Base-by-base conservation (phyloP, 2,113 vertebrate genomes). In the Sardina pilchardus region DNA sequence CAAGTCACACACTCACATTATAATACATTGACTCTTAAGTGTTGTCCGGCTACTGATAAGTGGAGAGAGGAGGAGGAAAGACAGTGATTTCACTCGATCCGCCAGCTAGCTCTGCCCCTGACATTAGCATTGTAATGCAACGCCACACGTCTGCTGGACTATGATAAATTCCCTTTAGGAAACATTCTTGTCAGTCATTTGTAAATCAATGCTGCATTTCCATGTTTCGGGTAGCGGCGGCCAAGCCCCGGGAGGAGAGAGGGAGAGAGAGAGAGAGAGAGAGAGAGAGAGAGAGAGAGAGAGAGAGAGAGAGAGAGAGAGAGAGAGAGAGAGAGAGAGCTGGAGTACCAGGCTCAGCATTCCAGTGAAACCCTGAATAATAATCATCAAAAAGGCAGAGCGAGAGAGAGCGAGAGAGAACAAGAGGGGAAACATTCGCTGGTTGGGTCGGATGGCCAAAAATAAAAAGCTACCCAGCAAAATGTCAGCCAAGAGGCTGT, bases 191-290 rank as follows among this genome's bases (percentile, higher is more conserved):
- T 84, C 85, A 88, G 88, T 88, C 85, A 89, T 89, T 88, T 88
- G 86, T 88, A 89, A 89, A 90, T 90, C 88, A 90, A 81, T 88
- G 85, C 83, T 17, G 50, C 87, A 90, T 90, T 90, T 87, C 45
- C 45, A 84, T 86, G 81, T 42, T 86, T 86, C 71, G 84, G 81
- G 63, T 30, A 34, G 63, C 71, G 48, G 78, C 83, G 81, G 75
- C 85, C 8, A 34, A 53, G 63, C 78, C 59, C 39, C 30, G 48
- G 48, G 48, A 36, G 34, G 85, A 63, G 67, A 84, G 39, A 42
- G 39, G 83, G 36, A 53, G n/a, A n/a, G 85, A 63, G 67, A 84
- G 39, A 42, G 39, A 81, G 36, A 53, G 85, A 63, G 67, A 84
- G 39, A 42, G 39, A 81, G 36, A 53, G 85, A 63, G 67, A 84